A percentile compares a stretch with the other conserved stretches of the same genome.
These are phyloP conservation scores for Drosophila austrosaltans DNA, from an alignment of 2,888 invertebrate genomes.

Conservation along the genomic window DNA sequence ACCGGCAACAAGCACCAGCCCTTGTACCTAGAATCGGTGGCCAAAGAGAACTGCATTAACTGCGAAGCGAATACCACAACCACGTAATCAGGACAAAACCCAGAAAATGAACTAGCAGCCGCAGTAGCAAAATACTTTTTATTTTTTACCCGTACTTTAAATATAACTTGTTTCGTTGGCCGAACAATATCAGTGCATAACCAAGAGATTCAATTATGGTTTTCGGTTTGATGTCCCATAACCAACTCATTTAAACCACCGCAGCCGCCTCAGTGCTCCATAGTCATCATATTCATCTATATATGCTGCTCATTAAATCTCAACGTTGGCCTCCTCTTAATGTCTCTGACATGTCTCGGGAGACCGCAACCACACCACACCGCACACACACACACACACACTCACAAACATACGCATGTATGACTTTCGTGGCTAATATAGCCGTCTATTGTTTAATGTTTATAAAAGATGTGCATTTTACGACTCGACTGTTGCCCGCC, in stretches of 20 bases:
- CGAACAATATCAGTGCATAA: conserved; percentile 48
- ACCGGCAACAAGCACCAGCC: conserved; percentile 20
- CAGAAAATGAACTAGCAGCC: conserved; percentile 55
- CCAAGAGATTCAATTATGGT: conserved; percentile 69
- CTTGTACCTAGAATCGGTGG: conserved; percentile 26
- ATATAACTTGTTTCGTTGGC: conserved; percentile 64
- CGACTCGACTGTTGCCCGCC: conserved; percentile 38
- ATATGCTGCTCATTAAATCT: conserved; percentile 38
- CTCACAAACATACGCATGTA: conserved; percentile 16
- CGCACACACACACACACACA: conserved; percentile 4
- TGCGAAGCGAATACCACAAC: conserved; percentile 24
- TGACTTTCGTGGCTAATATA: conserved; percentile 42
- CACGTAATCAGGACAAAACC: conserved; percentile 25
- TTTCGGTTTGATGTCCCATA: conserved; percentile 36
- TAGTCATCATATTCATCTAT: neutral
- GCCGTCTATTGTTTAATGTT: conserved; percentile 57
- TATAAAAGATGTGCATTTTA: conserved; percentile 58
- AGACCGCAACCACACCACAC: conserved; percentile 24
- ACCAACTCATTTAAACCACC: conserved; percentile 22
- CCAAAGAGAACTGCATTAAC: conserved; percentile 19
- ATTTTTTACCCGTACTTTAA: conserved; percentile 51
- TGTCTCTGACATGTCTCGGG: conserved; percentile 49
- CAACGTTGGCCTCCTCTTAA: conserved; percentile 43
- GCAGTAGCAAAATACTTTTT: conserved; percentile 53
- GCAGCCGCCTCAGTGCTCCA: conserved; percentile 12